A percentile compares a stretch with the other conserved stretches of the same genome.
These are phyloP conservation scores for Apostichopus parvimensis DNA, from an alignment of 35 echinoderm and acorn worm genomes.

Conservation along the genomic window DNA sequence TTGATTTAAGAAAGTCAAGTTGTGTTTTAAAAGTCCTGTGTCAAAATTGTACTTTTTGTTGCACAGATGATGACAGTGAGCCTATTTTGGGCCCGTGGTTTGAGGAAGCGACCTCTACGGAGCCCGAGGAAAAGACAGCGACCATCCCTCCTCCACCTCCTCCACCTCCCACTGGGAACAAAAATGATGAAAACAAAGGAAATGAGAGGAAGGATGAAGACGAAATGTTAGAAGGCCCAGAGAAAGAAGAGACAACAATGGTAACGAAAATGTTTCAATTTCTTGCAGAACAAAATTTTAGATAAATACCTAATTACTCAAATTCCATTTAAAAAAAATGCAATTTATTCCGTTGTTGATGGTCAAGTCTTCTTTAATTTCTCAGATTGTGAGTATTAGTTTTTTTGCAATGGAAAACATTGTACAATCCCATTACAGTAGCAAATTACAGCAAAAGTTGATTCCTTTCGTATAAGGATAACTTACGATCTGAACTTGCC, in stretches of 20 bases:
- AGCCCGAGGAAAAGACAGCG: conserved; percentile 66
- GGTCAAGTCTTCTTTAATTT: no score
- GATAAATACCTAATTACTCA: no score
- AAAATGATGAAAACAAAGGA: conserved; percentile 74
- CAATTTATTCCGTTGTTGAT: no score
- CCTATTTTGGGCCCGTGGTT: conserved; percentile 96
- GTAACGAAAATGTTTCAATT: conserved; percentile 39
- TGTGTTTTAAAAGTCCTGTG: no score
- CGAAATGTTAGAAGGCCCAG: conserved; percentile 61
- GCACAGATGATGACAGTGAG: conserved; percentile 97
- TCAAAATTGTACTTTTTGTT: not conserved
- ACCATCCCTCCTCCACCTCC: conserved; percentile 76
- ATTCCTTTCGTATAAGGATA: no score
- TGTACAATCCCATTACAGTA: no score
- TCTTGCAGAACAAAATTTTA: not conserved
- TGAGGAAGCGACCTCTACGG: conserved; percentile 81
- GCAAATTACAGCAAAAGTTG: no score
- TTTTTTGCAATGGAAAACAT: no score
- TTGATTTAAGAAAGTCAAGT: not conserved
- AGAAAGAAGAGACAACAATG: conserved; percentile 89
- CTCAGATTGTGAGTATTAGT: no score
- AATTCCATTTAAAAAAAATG: no score
- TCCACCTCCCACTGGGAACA: conserved; percentile 64
- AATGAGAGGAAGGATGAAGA: conserved; percentile 56
- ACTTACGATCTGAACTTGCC: no score